Base-by-base conservation (phyloP, 1,140 invertebrate species). In the Lepidostoma basale region DNA sequence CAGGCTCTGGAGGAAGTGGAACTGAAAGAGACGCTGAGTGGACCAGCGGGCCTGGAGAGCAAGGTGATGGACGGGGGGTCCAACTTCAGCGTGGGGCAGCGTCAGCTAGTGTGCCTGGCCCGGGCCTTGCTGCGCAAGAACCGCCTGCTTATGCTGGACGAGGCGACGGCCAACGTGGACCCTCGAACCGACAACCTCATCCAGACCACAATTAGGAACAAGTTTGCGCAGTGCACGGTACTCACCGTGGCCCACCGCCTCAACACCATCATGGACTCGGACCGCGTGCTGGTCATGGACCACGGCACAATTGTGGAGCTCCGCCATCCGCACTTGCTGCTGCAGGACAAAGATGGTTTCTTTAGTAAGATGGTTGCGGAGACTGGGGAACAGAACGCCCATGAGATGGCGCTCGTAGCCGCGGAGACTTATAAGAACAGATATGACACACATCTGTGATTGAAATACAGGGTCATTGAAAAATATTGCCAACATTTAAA, bases 151-250 rank as follows among this genome's bases (percentile, higher is more conserved):
- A 77, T 92, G 3, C 77, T 92, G 45, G 90, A 92, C 76, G 90
- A 92, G 76, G 90, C 90, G 0, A 92, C 90, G 0, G 89, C 90
- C 0, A 90, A 90, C 64, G 88, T 90, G n/a, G 88, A 89, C 77
- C 85, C 85, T 22, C 78, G 81, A 36, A 87, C 85, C 12, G 85
- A 87, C 76, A 74, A 73, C 3, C 74, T 86, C 0, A 86, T 86
- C 44, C 85, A 86, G 73, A 75, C 76, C 12, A 86, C 85, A 0
- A 87, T 87, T 16, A 70, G 84, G 26, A 77, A 77, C 16, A 86
- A 85, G 71, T 87, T 87, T 68, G 74, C 69, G 14, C 74, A 82
- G 10, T 86, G 85, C 69, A 92, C 90, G 0, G 88, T 91, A 9
- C 77, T 92, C 9, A 89, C 90, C 1, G 89, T 92, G 64, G 90